Base-by-base conservation (phyloP, 2,888 invertebrate species). In the Drosophila birchii region DNA sequence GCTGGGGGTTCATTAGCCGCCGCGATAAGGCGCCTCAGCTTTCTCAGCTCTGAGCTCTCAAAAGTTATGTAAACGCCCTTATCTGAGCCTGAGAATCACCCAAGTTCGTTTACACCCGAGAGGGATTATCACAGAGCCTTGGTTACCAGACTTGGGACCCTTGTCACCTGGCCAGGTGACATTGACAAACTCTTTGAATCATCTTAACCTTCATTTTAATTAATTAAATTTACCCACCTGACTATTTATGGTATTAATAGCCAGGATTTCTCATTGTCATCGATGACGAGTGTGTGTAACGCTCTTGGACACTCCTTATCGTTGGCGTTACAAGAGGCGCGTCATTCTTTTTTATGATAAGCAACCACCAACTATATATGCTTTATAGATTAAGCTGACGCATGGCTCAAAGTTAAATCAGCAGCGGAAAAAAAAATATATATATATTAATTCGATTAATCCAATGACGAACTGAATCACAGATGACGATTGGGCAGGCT, bases 1-100 rank as follows among this genome's bases (percentile, higher is more conserved):
- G 20, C 43, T 39, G 9, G 41, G 43, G 68, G 74, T 75, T 74
- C 75, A 73, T 73, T 73, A 73, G 67, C 75, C 73, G 66, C 3
- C 9, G 70, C 55, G 68, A 68, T 67, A 68, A 68, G 67, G 68
- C 67, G 20, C 3, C 41, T 29, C 39, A 34, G 23, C 16, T 14
- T 1, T 29, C 26, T 4, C 3, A 34, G 54, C 70, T 29, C 29
- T 8, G 3, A 34, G 54, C 70, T 68, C 12, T 29, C 34, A 61
- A 41, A 61, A 41, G 70, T 68, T 68, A 68, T 69, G 70, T 43
- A 68, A 68, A 38, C 36, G 41, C 55, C 14, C 60, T 55, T 69
- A 67, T 67, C 67, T 41, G 18, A 14, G 20, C 18, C 43, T 23
- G 11, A 45, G 47, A 63, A 38, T 32, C 51, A 18, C 9, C 9